Percentiles rank a stretch among this genome's conserved stretches.
These are phyloP conservation scores for Apotomis capreana DNA, from an alignment of 2,888 invertebrate species.

Conservation along the genomic window DNA sequence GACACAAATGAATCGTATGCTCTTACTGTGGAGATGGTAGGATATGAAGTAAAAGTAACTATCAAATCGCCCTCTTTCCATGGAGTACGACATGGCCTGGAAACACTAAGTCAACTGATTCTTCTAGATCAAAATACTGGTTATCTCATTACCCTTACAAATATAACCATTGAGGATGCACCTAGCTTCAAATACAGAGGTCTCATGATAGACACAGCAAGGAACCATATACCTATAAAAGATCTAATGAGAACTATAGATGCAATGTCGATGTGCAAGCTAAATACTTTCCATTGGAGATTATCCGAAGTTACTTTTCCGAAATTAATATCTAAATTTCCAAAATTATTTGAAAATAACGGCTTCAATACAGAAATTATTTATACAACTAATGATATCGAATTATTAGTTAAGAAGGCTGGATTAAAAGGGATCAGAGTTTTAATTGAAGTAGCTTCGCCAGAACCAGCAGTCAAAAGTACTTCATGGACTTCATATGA, in stretches of 20 bases:
- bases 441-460: slow-evolving; percentile 93
- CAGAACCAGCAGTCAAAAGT: slow-evolving; percentile 92
- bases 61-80: slow-evolving; percentile 85
- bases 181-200: slow-evolving; percentile 92
- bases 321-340: slow-evolving; percentile 86
- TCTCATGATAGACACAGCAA: slow-evolving; percentile 93
- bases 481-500: slow-evolving; percentile 89
- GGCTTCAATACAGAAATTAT: slow-evolving; percentile 90
- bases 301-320: slow-evolving; percentile 95
- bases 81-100: slow-evolving; percentile 89
- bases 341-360: slow-evolving; percentile 90
- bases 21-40: slow-evolving; percentile 77
- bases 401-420: slow-evolving; percentile 89
- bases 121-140: slow-evolving; percentile 87
- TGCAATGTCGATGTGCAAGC: slow-evolving; percentile 93
- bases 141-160: slow-evolving; percentile 84
- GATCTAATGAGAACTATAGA: slow-evolving; percentile 89
- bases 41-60: slow-evolving; percentile 75
- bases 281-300: slow-evolving; percentile 97
- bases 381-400: slow-evolving; percentile 87
- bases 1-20: slow-evolving; percentile 89
- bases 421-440: slow-evolving; percentile 91
- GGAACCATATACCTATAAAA: slow-evolving; percentile 91
- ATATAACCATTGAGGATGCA: slow-evolving; percentile 86
- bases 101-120: slow-evolving; percentile 89